Percentiles rank a stretch among this genome's conserved stretches.
phyloP scores from a whole-genome alignment of 2,113 vertebrate genomes.

The Chloebia gouldiae region DNA sequence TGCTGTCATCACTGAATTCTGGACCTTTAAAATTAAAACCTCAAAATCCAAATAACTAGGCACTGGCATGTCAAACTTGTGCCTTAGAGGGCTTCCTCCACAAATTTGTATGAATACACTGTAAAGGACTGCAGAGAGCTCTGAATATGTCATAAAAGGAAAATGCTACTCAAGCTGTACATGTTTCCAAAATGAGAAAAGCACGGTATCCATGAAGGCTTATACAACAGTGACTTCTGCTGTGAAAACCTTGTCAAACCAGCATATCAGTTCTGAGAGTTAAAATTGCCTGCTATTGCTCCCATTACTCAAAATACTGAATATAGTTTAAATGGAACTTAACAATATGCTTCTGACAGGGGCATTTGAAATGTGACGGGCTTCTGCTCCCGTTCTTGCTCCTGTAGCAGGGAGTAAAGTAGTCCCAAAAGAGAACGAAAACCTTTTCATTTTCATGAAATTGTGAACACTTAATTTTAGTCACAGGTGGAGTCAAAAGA shows the following conservation, averaged over 20 bases:
- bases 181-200: not conserved
- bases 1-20: not conserved
- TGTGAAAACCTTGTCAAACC: not conserved
- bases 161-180: not conserved
- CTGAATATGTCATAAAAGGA: not conserved
- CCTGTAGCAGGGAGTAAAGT: not conserved
- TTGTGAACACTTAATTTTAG: not conserved
- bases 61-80: not conserved
- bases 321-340: not conserved
- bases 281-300: not conserved
- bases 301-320: not conserved
- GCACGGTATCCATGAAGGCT: not conserved
- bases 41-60: not conserved
- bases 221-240: slow-evolving; percentile 49
- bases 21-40: not conserved
- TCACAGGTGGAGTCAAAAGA: not conserved
- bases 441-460: not conserved
- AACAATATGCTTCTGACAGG: not conserved
- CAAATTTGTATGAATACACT: not conserved
- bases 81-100: not conserved
- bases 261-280: not conserved
- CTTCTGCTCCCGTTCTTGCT: not conserved
- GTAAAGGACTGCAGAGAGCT: not conserved
- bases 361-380: not conserved
- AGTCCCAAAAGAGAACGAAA: not conserved